Percentiles rank a stretch among this genome's conserved stretches.
These are phyloP conservation scores for Luidia sarsii DNA, from an alignment of 53 echinoderm and acorn worm genomes.

Conservation along the genomic window DNA sequence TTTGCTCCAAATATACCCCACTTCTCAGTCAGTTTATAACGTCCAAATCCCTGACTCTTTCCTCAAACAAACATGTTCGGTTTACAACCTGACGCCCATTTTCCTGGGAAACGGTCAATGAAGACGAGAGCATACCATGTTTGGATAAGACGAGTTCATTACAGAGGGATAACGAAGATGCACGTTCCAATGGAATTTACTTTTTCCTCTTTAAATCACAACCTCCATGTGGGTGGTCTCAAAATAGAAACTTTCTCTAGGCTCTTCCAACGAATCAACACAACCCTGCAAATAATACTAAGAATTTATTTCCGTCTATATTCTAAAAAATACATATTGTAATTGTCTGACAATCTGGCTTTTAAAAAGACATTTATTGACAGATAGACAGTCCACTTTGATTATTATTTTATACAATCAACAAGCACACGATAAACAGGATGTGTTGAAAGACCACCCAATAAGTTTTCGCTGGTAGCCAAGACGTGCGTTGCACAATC, in stretches of 20 bases:
- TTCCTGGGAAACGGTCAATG: neutral
- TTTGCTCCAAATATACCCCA: too few species aligned
- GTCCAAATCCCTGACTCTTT: neutral
- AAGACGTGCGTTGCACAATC: too few species aligned
- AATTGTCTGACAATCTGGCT: too few species aligned
- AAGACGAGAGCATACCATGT: too few species aligned
- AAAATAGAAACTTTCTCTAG: constrained; percentile 12
- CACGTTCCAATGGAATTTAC: constrained; percentile 36
- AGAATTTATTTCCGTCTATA: too few species aligned
- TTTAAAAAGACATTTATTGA: neutral
- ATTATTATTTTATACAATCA: too few species aligned
- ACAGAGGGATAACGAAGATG: neutral
- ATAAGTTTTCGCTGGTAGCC: constrained; percentile 24
- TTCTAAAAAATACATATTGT: too few species aligned
- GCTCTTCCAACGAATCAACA: constrained; percentile 29
- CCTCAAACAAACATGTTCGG: neutral
- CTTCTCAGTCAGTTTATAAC: too few species aligned
- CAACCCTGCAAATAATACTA: too few species aligned
- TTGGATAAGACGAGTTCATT: neutral
- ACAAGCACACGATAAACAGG: too few species aligned
- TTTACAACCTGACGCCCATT: neutral
- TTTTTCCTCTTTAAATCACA: neutral
- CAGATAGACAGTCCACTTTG: too few species aligned
- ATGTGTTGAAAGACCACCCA: constrained; percentile 40
- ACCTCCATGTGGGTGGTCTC: constrained; percentile 44